Percentiles rank a stretch among this genome's conserved stretches.
phyloP scores from a whole-genome alignment of 2,888 invertebrate species.

The Atrina japonica region DNA sequence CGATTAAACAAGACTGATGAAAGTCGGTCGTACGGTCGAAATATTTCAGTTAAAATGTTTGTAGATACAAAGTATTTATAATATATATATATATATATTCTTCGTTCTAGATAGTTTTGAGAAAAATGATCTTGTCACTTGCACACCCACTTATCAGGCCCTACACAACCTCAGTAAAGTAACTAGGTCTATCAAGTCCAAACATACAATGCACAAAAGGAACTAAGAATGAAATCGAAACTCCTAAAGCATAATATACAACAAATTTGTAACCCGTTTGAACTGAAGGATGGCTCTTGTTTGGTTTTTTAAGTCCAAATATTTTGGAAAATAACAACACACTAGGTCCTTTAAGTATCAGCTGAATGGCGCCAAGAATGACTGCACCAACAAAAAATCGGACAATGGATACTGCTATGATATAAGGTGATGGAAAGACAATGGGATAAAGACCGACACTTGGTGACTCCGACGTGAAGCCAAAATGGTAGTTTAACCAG shows the following conservation, averaged over 20 bases:
- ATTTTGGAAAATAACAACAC: constrained; percentile 61
- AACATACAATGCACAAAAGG: constrained; percentile 61
- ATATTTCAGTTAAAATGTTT: no score
- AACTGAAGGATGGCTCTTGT: constrained; percentile 65
- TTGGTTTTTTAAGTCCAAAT: constrained; percentile 62
- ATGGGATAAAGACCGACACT: constrained; percentile 43
- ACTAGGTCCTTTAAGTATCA: constrained; percentile 52
- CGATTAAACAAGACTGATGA: no score
- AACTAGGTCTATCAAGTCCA: constrained; percentile 62
- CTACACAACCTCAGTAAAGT: constrained; percentile 64
- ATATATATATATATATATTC: no score
- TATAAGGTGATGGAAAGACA: constrained; percentile 53
- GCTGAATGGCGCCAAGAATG: constrained; percentile 52
- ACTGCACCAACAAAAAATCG: constrained; percentile 63
- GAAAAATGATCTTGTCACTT: no score
- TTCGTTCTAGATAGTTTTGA: no score
- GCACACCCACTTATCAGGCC: no score
- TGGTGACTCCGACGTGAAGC: constrained; percentile 51
- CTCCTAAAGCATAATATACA: constrained; percentile 62
- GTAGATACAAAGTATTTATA: no score
- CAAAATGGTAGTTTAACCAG: constrained; percentile 68
- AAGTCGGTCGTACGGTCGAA: no score
- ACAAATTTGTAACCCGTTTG: constrained; percentile 64
- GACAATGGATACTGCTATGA: constrained; percentile 56
- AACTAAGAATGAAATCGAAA: constrained; percentile 57